These are phyloP conservation scores for Argyrosomus japonicus DNA, from an alignment of 2,113 vertebrate genomes.

Conservation along the genomic window DNA sequence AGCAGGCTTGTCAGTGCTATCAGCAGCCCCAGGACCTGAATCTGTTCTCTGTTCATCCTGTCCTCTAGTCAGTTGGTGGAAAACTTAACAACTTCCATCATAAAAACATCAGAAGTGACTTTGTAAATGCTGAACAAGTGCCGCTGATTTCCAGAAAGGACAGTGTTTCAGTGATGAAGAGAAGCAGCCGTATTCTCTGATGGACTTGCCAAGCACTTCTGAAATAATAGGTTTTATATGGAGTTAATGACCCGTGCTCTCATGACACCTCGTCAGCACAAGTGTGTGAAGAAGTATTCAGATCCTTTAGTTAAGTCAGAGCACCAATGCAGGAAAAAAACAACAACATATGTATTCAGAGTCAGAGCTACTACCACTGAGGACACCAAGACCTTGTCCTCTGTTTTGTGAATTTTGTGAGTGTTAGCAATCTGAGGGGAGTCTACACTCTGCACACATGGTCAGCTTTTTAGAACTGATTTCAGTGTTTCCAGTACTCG, in stretches of 20 bases:
- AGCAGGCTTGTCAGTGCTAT: slow-evolving; percentile 38
- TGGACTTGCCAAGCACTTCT: not conserved
- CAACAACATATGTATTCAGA: not conserved
- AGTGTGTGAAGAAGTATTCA: not conserved
- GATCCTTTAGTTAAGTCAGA: not conserved
- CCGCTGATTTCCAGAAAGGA: not conserved
- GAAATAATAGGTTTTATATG: not conserved
- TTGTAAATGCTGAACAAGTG: slow-evolving; percentile 29
- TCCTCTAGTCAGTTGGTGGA: slow-evolving; percentile 29
- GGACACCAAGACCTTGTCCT: not conserved
- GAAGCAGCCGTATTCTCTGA: not conserved
- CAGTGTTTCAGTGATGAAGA: not conserved
- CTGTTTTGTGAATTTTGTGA: not conserved
- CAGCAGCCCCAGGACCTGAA: slow-evolving; percentile 49
- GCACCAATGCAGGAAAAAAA: not conserved
- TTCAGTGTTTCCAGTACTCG: not conserved
- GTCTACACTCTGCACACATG: not conserved
- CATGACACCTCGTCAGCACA: not conserved
- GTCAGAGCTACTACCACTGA: not conserved
- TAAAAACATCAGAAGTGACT: slow-evolving; percentile 32
- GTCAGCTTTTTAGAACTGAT: too few species aligned
- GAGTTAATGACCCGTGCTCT: not conserved
- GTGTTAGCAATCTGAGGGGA: not conserved
- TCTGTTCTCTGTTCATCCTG: slow-evolving; percentile 45
- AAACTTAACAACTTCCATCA: slow-evolving; percentile 9